phyloP scores from a whole-genome alignment of 92 coral and sea anemone species.

The Pocillopora grandis region DNA sequence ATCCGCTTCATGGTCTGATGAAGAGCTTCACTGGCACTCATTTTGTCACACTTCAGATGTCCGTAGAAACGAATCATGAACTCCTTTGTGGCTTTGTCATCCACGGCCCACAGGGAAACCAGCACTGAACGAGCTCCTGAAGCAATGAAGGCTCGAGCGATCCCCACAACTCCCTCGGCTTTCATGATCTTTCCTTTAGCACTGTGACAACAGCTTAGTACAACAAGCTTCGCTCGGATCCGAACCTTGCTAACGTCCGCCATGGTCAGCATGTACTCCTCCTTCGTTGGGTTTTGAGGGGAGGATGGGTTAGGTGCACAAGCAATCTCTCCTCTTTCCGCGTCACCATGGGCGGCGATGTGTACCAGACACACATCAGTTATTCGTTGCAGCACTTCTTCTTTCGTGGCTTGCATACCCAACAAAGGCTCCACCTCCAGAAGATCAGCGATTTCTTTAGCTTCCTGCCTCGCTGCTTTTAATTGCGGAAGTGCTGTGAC shows the following conservation, averaged over 20 bases:
- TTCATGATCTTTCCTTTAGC: slow-evolving; percentile 27
- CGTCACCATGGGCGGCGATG: slow-evolving; percentile 44
- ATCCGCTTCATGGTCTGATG: too few relatives aligned
- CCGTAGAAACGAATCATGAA: slow-evolving; percentile 25
- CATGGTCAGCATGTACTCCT: slow-evolving; percentile 25
- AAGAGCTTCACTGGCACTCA: too few relatives aligned
- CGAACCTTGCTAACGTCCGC: slow-evolving; percentile 7
- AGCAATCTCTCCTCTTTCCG: slow-evolving; percentile 31
- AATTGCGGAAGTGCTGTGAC: neutral
- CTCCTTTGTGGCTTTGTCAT: slow-evolving; percentile 6
- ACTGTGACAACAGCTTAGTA: slow-evolving; percentile 28
- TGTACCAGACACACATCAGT: slow-evolving; percentile 38
- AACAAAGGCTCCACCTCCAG: slow-evolving; percentile 11
- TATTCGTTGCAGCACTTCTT: slow-evolving; percentile 19
- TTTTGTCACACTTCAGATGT: slow-evolving; percentile 1
- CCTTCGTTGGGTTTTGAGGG: neutral
- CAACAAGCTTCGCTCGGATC: slow-evolving; percentile 32
- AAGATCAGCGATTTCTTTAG: slow-evolving; percentile 3
- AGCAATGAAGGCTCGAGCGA: slow-evolving; percentile 31
- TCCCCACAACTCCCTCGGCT: slow-evolving; percentile 37
- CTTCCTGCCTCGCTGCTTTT: slow-evolving; percentile 38
- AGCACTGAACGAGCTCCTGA: slow-evolving; percentile 23
- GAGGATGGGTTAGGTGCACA: neutral
- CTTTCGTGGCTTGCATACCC: slow-evolving; percentile 36
- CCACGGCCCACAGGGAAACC: slow-evolving; percentile 29